Percentiles rank a stretch among this genome's conserved stretches.
Evolutionary conservation across 2,888 invertebrate genomes (phyloP).

Genomic region (Prosopocoilus inquinatus): DNA sequence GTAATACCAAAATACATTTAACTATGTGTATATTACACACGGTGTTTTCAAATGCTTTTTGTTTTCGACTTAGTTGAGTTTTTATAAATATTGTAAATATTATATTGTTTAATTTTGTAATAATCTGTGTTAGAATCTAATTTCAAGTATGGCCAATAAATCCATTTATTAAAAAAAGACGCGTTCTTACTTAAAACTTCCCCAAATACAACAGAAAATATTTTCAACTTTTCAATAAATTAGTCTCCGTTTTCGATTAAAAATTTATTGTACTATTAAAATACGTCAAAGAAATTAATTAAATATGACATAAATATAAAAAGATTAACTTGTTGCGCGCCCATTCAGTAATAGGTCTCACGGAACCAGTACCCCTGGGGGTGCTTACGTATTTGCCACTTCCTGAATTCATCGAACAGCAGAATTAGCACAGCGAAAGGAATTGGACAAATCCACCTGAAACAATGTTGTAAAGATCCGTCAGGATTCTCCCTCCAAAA

Average conservation of each 20-base stretch:
- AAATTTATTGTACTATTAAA: too few relatives aligned
- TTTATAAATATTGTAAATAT: conserved; percentile 43
- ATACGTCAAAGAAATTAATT: too few relatives aligned
- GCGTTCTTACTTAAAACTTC: too few relatives aligned
- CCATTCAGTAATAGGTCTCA: conserved; percentile 70
- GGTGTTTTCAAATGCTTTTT: conserved; percentile 39
- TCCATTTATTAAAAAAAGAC: conserved; percentile 11
- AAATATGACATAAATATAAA: too few relatives aligned
- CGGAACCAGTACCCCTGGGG: conserved; percentile 71
- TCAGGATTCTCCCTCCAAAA: background rate
- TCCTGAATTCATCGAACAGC: conserved; percentile 73
- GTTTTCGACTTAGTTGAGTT: conserved; percentile 43
- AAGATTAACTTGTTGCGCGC: too few relatives aligned
- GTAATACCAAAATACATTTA: conserved; percentile 36
- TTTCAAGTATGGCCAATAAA: conserved; percentile 12
- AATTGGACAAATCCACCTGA: conserved; percentile 64
- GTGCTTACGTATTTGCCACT: conserved; percentile 67
- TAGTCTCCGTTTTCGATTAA: too few relatives aligned
- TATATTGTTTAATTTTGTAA: conserved; percentile 46
- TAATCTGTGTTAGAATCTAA: conserved; percentile 23
- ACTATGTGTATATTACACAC: conserved; percentile 30
- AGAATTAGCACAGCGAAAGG: conserved; percentile 78
- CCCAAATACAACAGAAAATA: too few relatives aligned
- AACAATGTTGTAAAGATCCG: background rate
- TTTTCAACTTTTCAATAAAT: too few relatives aligned